Base-by-base conservation (phyloP, 2,888 invertebrate genomes). In the Keiferia lycopersicella region DNA sequence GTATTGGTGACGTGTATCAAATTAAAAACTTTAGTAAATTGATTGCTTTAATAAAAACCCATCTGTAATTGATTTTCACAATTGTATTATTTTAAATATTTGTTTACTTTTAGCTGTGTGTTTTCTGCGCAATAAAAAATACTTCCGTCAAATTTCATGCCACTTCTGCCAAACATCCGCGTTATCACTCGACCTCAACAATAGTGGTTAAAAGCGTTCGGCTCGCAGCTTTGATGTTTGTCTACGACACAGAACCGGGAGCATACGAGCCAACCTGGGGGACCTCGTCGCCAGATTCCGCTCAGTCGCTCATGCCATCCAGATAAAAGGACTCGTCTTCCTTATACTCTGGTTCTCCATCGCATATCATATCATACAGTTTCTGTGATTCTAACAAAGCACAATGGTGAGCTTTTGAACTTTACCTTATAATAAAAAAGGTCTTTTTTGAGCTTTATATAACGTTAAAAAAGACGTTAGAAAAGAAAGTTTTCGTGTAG, bases 261-360 rank as follows among this genome's bases (percentile, higher is more conserved):
- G 74, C 70, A 69, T 70, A 71, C 56, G 79, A 84, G 81, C 76
- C 88, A 91, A 84, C 83, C 91, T 91, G 91, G 91, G 87, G 81
- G 85, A 84, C 74, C 77, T 87, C 72, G 69, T 78, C 63, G 85
- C 82, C 66, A 86, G 86, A 30, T 71, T 87, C 67, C 81, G 84
- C 66, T 81, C 85, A 84, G 86, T 91, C 83, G 88, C 86, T 76
- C 86, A 88, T 70, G 82, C 87, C 74, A 83, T 91, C 70, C 90
- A 88, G 82, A 73, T 89, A 74, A 88, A 88, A 82, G 88, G 88
- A 80, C 84, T 91, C 58, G 87, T 90, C 72, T 91, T 91, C 77
- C 78, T 90, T 45, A 34, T 84, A 57, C 69, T 90, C 67, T 87
- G 90, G 84, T 86, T 86, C 69, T 74, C 73, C 62, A 83, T 91